phyloP scores from a whole-genome alignment of 2,888 invertebrate species.

The Oeneis ivallda region DNA sequence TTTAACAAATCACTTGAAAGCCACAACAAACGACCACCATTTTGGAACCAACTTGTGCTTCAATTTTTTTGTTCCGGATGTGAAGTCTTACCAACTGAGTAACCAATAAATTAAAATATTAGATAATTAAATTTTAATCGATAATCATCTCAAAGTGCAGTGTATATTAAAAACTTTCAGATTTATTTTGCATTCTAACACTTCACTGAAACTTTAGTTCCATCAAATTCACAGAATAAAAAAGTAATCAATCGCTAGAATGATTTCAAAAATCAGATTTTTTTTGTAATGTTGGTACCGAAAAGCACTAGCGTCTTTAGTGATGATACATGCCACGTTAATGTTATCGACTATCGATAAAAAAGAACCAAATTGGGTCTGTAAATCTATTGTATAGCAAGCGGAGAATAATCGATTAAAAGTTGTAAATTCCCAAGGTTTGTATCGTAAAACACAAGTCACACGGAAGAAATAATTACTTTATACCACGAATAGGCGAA shows the following conservation, averaged over 20 bases:
- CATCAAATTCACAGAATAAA: slow-evolving; percentile 38
- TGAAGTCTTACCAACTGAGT: slow-evolving; percentile 44
- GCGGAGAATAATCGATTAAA: no score
- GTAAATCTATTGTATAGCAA: not conserved
- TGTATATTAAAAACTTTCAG: slow-evolving; percentile 17
- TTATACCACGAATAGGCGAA: no score
- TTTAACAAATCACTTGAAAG: slow-evolving; percentile 62
- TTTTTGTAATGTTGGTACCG: slow-evolving; percentile 48
- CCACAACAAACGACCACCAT: slow-evolving; percentile 82
- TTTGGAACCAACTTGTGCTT: slow-evolving; percentile 71
- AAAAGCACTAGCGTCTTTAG: slow-evolving; percentile 50
- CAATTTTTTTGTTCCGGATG: slow-evolving; percentile 54
- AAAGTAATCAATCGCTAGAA: slow-evolving; percentile 37
- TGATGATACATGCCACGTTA: slow-evolving; percentile 32
- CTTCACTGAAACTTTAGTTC: slow-evolving; percentile 20
- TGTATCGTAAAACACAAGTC: not conserved
- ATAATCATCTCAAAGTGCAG: slow-evolving; percentile 7
- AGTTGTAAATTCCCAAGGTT: no score
- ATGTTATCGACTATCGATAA: slow-evolving; percentile 32
- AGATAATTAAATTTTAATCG: slow-evolving; percentile 30
- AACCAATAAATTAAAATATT: no score
- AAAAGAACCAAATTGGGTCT: not conserved
- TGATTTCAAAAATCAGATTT: slow-evolving; percentile 15
- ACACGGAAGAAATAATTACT: not conserved
- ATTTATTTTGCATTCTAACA: slow-evolving; percentile 24